Conservation (phyloP, 2,113 vertebrate species). For the Danionella cerebrum region DNA sequence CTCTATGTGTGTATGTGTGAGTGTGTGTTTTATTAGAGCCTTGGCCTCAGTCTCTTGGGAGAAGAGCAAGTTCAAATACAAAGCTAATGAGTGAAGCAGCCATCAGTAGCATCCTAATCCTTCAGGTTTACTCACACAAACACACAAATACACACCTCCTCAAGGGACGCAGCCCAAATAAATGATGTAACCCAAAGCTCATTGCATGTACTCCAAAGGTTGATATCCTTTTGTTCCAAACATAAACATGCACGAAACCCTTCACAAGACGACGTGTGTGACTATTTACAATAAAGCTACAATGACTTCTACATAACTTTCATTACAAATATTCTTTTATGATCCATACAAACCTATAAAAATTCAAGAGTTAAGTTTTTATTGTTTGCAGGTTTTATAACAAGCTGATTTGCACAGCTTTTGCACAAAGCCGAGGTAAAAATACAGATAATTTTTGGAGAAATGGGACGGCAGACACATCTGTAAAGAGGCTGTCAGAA, state of each 20-base stretch:
- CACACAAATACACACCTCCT: conserved; percentile 19
- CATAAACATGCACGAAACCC: background rate
- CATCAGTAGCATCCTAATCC: conserved; percentile 34
- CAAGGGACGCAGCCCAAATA: conserved; percentile 20
- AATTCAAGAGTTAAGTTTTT: too few relatives aligned
- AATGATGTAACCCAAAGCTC: conserved; percentile 47
- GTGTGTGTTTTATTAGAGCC: conserved; percentile 24
- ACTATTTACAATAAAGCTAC: too few relatives aligned
- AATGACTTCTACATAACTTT: too few relatives aligned
- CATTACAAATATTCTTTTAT: too few relatives aligned
- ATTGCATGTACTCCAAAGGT: conserved; percentile 41
- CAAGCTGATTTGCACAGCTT: background rate
- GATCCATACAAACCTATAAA: too few relatives aligned
- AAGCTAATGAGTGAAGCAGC: conserved; percentile 44
- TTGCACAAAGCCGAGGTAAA: background rate
- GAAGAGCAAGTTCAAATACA: conserved; percentile 36
- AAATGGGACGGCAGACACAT: background rate
- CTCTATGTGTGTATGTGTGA: conserved; percentile 10
- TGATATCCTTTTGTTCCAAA: conserved; percentile 15
- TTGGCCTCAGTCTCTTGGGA: conserved; percentile 25
- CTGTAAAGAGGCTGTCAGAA: background rate
- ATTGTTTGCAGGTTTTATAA: too few relatives aligned
- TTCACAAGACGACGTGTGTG: too few relatives aligned
- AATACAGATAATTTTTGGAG: background rate
- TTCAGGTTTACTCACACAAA: conserved; percentile 26